Evolutionary conservation across 2,113 vertebrate species (phyloP), one percentile per base, ranked within the genome.

Genomic region (Spizaetus ornatus): DNA sequence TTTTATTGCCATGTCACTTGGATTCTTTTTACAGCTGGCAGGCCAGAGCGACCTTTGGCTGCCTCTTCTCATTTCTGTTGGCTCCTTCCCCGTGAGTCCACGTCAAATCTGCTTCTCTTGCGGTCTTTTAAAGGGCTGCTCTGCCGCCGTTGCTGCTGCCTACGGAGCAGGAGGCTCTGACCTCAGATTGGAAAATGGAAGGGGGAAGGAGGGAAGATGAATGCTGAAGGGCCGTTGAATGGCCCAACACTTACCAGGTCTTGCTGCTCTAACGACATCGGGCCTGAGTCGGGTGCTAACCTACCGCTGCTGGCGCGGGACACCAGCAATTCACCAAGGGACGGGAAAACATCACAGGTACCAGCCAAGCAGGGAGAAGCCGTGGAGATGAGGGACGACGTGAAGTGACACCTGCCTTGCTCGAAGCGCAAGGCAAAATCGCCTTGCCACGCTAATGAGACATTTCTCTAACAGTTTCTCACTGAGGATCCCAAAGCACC

Each of bases 31-130:
- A 95, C 91, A 93, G 86, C 87, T 97, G 95, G 84, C 92, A 92
- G 92, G 86, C 84, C 79, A 26, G 72, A 81, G 48, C 11, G 91
- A 96, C 95, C 97, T 97, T 97, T 97, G 95, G 92, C 97, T 94
- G 92, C 95, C 86, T 95, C 91, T 72, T 90, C 92, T 93, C 89
- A 5, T 96, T 95, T 91, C 95, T 90, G 52, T 62, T 90, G 92
- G 84, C 82, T 95, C 62, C 65, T 74, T 97, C 89, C 89, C 91
- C 74, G 32, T 11, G 85, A 76, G 91, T 10, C 87, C 74, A 8
- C 7, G 0, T 94, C 93, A 95, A 93, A 90, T n/a, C 65, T 38
- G n/a, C 79, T 95, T 66, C 82, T 79, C 74, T 23, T 32, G 52
- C 1, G 0, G 56, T 85, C 25, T 84, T 81, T 67, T 42, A 84